phyloP scores from a whole-genome alignment of 2,113 vertebrate genomes.

The Acrocephalus arundinaceus region DNA sequence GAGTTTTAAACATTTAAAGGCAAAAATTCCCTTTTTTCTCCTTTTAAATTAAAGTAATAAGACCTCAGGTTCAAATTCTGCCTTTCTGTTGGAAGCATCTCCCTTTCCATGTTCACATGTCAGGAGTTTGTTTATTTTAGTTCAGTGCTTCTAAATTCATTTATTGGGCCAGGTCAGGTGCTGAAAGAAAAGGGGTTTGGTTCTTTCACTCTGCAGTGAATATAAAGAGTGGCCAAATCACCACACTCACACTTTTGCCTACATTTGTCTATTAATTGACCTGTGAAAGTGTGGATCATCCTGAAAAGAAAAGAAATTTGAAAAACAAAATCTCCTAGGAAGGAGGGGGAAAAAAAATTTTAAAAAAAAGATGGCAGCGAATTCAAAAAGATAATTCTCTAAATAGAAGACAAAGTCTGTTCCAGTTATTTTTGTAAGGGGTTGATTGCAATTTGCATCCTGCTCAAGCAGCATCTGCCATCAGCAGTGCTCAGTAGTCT shows the following conservation, averaged over 20 bases:
- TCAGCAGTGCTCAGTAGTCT: conserved; percentile 35
- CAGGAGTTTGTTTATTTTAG: background rate
- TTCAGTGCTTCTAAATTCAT: background rate
- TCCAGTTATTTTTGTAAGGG: conserved; percentile 69
- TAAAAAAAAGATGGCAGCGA: background rate
- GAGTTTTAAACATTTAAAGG: background rate
- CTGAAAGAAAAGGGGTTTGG: background rate
- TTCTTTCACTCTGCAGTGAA: background rate
- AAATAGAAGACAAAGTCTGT: conserved; percentile 63
- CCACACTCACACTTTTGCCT: background rate
- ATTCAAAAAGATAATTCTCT: conserved; percentile 32
- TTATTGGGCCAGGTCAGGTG: background rate
- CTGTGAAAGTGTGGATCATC: background rate
- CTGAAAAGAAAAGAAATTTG: background rate
- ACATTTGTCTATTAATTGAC: background rate
- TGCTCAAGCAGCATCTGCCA: conserved; percentile 64
- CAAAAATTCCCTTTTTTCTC: background rate
- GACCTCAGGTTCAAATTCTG: background rate
- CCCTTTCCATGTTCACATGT: background rate
- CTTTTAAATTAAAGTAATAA: background rate
- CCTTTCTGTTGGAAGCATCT: background rate
- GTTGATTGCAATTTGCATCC: conserved; percentile 71
- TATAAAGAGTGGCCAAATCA: background rate
- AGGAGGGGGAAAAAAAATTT: background rate
- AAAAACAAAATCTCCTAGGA: background rate